Conservation (phyloP, 2,797 vertebrate species). For the Pterois miles region DNA sequence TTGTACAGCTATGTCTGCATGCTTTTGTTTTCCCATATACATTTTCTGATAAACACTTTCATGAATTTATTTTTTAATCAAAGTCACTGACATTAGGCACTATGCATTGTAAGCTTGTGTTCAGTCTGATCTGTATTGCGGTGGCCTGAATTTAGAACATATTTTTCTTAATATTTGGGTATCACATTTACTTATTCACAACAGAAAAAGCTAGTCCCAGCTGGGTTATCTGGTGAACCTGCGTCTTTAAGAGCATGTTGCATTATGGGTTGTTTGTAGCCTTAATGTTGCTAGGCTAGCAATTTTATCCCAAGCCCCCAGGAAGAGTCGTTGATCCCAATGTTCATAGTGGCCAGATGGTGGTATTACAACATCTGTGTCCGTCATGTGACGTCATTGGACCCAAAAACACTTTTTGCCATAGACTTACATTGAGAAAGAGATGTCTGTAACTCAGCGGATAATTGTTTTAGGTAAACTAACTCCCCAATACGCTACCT, state of each 20-base stretch:
- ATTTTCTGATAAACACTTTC: background rate
- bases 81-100: background rate
- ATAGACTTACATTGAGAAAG: too few species aligned
- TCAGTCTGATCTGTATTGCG: background rate
- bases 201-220: background rate
- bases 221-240: background rate
- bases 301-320: background rate
- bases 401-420: too few species aligned
- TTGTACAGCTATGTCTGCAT: conserved; percentile 1
- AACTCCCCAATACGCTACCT: too few species aligned
- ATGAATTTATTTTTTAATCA: background rate
- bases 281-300: background rate
- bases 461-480: too few species aligned
- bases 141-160: background rate
- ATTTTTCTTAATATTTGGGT: background rate
- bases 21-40: background rate
- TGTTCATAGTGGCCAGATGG: too few species aligned
- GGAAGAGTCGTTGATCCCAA: too few species aligned
- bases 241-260: background rate
- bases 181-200: background rate
- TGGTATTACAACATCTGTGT: too few species aligned
- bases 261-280: background rate
- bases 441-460: too few species aligned
- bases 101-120: background rate
- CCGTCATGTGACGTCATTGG: too few species aligned